phyloP scores from a whole-genome alignment of 1,140 invertebrate species.

The Drosophila ohnishii region DNA sequence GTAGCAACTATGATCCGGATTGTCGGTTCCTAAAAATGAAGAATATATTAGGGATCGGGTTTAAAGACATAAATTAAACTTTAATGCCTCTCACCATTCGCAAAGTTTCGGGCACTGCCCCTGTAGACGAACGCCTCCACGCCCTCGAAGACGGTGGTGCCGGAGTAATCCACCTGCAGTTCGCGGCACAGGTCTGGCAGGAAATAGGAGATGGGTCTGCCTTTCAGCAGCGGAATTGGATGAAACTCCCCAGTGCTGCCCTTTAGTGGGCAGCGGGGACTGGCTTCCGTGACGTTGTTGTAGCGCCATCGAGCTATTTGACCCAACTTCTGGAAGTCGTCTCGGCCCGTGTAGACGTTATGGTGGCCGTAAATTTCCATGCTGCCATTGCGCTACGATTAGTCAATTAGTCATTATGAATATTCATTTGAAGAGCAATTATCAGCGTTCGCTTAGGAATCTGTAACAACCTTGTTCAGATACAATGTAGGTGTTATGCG shows the following conservation, averaged over 20 bases:
- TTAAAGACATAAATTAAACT: background rate
- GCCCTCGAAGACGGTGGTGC: conserved; percentile 84
- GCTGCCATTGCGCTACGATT: conserved; percentile 88
- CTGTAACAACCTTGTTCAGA: background rate
- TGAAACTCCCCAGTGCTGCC: conserved; percentile 91
- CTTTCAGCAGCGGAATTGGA: conserved; percentile 85
- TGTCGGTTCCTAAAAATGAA: conserved; percentile 47
- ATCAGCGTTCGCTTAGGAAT: background rate
- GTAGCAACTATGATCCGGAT: conserved; percentile 55
- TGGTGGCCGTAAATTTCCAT: conserved; percentile 88
- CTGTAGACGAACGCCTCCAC: conserved; percentile 85
- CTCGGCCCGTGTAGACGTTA: conserved; percentile 88
- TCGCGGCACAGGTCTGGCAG: conserved; percentile 88
- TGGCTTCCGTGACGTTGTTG: conserved; percentile 85
- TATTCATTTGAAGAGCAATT: background rate
- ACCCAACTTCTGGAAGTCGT: conserved; percentile 86
- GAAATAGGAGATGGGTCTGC: conserved; percentile 86
- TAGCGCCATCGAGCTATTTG: conserved; percentile 88
- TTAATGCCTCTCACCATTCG: conserved; percentile 84
- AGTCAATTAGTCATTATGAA: conserved; percentile 61
- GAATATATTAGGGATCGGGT: background rate
- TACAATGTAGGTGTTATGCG: background rate
- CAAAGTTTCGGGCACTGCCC: conserved; percentile 84
- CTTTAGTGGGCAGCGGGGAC: conserved; percentile 84
- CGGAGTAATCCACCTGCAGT: conserved; percentile 84